These are phyloP conservation scores for Psilopsiagon aymara DNA, from an alignment of 2,113 vertebrate genomes.

Conservation along the genomic window DNA sequence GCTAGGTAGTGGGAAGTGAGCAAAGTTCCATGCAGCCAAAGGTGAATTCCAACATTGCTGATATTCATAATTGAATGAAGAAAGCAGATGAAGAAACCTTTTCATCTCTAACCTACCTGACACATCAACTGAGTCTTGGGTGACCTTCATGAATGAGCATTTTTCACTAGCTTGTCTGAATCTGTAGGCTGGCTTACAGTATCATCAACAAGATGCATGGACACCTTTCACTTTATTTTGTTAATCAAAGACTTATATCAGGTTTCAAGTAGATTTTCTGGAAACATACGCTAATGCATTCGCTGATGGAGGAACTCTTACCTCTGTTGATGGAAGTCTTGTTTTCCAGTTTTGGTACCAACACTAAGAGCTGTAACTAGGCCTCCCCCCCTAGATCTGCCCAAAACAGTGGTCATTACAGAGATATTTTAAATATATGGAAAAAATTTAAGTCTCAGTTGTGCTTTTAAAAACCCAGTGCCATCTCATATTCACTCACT, in stretches of 20 bases:
- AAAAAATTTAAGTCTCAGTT: neutral
- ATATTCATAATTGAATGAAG: neutral
- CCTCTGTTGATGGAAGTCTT: neutral
- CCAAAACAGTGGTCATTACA: rapidly evolving
- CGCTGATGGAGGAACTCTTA: neutral
- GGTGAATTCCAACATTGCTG: slow-evolving; percentile 1
- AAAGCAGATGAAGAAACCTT: slow-evolving; percentile 35
- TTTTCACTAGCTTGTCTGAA: neutral
- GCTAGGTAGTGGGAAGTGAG: neutral
- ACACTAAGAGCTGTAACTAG: neutral
- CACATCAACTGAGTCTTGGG: neutral
- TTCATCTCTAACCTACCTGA: slow-evolving; percentile 27
- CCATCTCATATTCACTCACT: neutral
- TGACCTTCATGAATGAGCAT: neutral
- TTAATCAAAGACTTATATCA: neutral
- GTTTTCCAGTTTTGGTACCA: neutral
- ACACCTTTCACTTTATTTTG: neutral
- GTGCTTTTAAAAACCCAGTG: neutral
- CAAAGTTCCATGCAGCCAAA: neutral
- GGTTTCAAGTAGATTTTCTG: neutral
- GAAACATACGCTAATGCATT: neutral
- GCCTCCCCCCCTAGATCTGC: neutral
- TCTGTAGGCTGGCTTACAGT: neutral
- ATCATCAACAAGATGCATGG: neutral
- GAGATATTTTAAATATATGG: neutral